Evolutionary conservation across 2,113 vertebrate genomes (phyloP).

Genomic region (Dasyprocta punctata): DNA sequence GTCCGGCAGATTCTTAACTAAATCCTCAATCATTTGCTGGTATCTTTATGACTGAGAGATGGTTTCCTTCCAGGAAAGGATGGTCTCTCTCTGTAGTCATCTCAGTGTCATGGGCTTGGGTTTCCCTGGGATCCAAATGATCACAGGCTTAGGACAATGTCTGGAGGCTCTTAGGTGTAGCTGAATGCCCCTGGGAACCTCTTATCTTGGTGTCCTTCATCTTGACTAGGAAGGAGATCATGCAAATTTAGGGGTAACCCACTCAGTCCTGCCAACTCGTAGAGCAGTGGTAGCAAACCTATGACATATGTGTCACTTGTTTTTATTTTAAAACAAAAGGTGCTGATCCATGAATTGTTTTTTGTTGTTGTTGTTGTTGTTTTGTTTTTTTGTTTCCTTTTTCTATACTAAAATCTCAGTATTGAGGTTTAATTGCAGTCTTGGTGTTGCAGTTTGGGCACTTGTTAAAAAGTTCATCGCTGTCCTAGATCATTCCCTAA

Average conservation of each 20-base stretch:
- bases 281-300: background rate
- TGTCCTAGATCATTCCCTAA: background rate
- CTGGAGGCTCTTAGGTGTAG: background rate
- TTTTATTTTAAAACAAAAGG: background rate
- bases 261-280: background rate
- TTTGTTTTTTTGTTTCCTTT: too few species aligned
- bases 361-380: too few species aligned
- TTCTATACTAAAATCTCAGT: background rate
- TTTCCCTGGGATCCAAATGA: background rate
- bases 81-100: background rate
- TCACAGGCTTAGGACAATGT: background rate
- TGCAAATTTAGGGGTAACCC: background rate
- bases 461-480: background rate
- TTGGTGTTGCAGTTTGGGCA: background rate
- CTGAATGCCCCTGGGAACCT: background rate
- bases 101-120: background rate
- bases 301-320: background rate
- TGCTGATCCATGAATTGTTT: background rate
- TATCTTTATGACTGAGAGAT: background rate
- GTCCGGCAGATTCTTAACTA: background rate
- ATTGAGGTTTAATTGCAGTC: background rate
- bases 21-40: background rate
- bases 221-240: background rate
- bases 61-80: background rate
- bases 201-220: background rate